Base-by-base conservation (phyloP, 2,797 vertebrate species). In the Sandelia bainsii region DNA sequence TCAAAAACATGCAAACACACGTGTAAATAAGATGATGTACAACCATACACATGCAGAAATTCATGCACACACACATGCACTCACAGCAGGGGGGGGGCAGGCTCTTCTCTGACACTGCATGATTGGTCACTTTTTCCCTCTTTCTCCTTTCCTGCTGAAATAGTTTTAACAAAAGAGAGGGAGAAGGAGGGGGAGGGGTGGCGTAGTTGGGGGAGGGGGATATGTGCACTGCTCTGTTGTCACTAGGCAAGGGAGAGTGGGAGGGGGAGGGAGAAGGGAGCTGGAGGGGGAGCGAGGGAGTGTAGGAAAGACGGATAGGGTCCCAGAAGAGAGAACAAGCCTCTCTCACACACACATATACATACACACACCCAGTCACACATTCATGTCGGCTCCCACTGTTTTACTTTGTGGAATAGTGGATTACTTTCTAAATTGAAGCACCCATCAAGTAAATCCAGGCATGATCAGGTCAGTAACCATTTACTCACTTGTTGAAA, bases 121-220 rank as follows among this genome's bases (percentile, higher is more conserved):
- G 91, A 94, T 93, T 91, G 91, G 92, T 92, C 92, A 92, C 85
- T 87, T 91, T 91, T 91, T 93, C 88, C 80, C 85, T 87, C 85
- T 87, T 88, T 89, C 83, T 86, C 81, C 78, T 81, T 93, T 92
- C 90, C 89, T 93, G 91, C 90, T 91, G 86, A 92, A 93, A 93
- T 92, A 92, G 86, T 92, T 93, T 92, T 83, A 93, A 93, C 91
- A 93, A 94, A 93, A 93, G 91, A 88, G 82, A 88, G 74, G 78
- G 84, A 84, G 89, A 69, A 32, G 65, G 77, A 77, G 87, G 81
- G 80, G 87, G 83, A 79, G 68, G 82, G 83, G 77, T 66, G 68
- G 66, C 13, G 39, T 59, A 75, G 77, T 82, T 88, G 90, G 90
- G 91, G 91, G 90, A 22, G 88, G 69, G 91, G 92, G 90, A 85